Conservation (phyloP, 1,140 invertebrate genomes). For the Popillia japonica region DNA sequence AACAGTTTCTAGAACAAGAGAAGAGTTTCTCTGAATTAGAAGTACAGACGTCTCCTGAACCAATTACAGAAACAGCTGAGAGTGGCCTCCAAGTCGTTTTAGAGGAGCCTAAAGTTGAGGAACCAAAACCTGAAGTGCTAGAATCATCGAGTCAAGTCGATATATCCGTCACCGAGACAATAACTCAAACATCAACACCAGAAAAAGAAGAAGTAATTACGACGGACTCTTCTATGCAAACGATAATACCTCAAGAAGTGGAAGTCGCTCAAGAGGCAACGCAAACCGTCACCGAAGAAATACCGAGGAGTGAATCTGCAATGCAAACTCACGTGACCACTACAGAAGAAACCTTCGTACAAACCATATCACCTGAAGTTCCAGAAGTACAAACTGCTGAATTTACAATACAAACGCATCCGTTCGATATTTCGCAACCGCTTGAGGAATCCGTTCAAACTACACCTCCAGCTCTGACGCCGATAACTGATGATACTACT, state of each 20-base stretch:
- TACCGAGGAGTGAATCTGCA: slow-evolving; percentile 58
- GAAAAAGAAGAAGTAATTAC: slow-evolving; percentile 58
- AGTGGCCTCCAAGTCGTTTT: slow-evolving; percentile 59
- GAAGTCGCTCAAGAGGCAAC: slow-evolving; percentile 58
- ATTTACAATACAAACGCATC: slow-evolving; percentile 57
- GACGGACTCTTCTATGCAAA: slow-evolving; percentile 66
- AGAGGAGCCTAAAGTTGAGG: slow-evolving; percentile 50
- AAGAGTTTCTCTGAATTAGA: slow-evolving; percentile 59
- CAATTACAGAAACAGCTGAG: slow-evolving; percentile 59
- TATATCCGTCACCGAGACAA: slow-evolving; percentile 47
- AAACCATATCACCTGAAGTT: slow-evolving; percentile 61
- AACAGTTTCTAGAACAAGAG: slow-evolving; percentile 43
- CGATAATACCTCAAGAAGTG: slow-evolving; percentile 58
- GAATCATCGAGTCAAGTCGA: slow-evolving; percentile 57
- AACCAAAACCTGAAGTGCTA: slow-evolving; percentile 52
- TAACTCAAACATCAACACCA: slow-evolving; percentile 54
- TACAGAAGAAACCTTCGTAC: slow-evolving; percentile 60
- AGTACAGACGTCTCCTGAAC: slow-evolving; percentile 68
- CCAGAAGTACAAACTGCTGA: slow-evolving; percentile 57
- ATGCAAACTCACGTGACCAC: slow-evolving; percentile 60
- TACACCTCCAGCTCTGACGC: slow-evolving; percentile 60
- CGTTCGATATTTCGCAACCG: slow-evolving; percentile 46
- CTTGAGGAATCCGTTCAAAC: slow-evolving; percentile 62
- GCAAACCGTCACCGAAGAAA: slow-evolving; percentile 63
- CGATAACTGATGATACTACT: slow-evolving; percentile 48